These are phyloP conservation scores for Patiria pectinifera DNA, from an alignment of 53 echinoderm and acorn worm species.

Conservation along the genomic window DNA sequence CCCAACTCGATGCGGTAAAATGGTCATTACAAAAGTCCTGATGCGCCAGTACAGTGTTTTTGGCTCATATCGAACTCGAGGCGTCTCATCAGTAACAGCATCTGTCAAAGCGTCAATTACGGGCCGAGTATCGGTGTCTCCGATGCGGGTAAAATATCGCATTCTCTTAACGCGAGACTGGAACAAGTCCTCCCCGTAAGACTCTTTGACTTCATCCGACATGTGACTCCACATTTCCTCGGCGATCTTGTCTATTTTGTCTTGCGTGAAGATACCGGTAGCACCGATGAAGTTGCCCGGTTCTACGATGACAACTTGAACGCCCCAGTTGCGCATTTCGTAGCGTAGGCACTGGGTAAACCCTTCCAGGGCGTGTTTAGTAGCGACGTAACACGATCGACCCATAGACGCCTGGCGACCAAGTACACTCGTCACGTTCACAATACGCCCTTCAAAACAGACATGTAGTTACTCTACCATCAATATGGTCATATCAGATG, in stretches of 20 bases:
- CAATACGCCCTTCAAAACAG: conserved; percentile 76
- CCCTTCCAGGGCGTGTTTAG: conserved; percentile 92
- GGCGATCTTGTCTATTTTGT: conserved; percentile 74
- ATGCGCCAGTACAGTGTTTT: conserved; percentile 78
- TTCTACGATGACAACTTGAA: conserved; percentile 82
- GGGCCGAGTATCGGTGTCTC: conserved; percentile 60
- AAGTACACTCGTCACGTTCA: conserved; percentile 87
- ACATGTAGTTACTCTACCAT: background rate
- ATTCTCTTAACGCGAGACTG: conserved; percentile 67
- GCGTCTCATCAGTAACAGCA: conserved; percentile 68
- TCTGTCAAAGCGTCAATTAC: conserved; percentile 75
- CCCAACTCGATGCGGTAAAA: conserved; percentile 77
- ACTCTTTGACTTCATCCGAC: conserved; percentile 66
- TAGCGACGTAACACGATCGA: conserved; percentile 81
- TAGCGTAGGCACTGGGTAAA: conserved; percentile 94
- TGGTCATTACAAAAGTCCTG: conserved; percentile 70
- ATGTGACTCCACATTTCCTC: conserved; percentile 80
- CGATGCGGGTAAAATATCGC: conserved; percentile 54
- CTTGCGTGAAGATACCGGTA: conserved; percentile 83
- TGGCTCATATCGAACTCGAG: conserved; percentile 75
- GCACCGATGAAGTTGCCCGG: conserved; percentile 94
- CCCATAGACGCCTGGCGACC: conserved; percentile 73
- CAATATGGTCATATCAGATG: background rate
- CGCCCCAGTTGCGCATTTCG: conserved; percentile 81
- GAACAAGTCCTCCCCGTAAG: conserved; percentile 69